Evolutionary conservation across 2,888 invertebrate genomes (phyloP).

Genomic region (Xestobium rufovillosum): DNA sequence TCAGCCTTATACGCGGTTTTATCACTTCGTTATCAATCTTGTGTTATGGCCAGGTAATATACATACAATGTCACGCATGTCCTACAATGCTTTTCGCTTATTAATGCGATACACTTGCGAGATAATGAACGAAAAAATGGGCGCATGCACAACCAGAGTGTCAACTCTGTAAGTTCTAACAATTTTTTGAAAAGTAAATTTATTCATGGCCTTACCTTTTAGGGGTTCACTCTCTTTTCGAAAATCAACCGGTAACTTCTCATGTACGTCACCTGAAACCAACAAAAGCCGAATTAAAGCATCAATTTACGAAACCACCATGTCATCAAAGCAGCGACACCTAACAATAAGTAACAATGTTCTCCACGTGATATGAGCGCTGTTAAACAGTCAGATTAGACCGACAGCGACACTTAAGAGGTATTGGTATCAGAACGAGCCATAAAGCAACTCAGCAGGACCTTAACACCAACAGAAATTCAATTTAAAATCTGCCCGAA

Average conservation of each 20-base stretch:
- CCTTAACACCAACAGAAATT: slow-evolving; percentile 34
- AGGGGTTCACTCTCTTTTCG: slow-evolving; percentile 33
- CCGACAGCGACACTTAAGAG: slow-evolving; percentile 34
- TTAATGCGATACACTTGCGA: slow-evolving; percentile 34
- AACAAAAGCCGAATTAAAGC: too few species aligned
- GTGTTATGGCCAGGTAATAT: slow-evolving; percentile 37
- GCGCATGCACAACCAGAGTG: neutral
- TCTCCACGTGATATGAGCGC: slow-evolving; percentile 24
- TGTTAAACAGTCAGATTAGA: slow-evolving; percentile 25
- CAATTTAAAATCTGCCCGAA: slow-evolving; percentile 38
- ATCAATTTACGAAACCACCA: too few species aligned
- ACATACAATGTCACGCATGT: slow-evolving; percentile 43
- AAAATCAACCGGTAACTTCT: slow-evolving; percentile 37
- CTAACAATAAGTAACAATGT: too few species aligned
- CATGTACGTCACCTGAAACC: slow-evolving; percentile 39
- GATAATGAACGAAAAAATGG: slow-evolving; percentile 8
- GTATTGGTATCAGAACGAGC: slow-evolving; percentile 35
- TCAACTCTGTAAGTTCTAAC: too few species aligned
- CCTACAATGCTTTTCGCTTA: slow-evolving; percentile 41
- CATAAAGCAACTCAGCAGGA: slow-evolving; percentile 28
- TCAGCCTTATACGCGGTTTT: too few species aligned
- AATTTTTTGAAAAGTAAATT: neutral
- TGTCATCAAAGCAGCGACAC: too few species aligned
- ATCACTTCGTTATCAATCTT: slow-evolving; percentile 37
- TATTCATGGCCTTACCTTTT: slow-evolving; percentile 36